Conservation (phyloP, 64 coral and sea anemone genomes). For the Anthopleura sola region DNA sequence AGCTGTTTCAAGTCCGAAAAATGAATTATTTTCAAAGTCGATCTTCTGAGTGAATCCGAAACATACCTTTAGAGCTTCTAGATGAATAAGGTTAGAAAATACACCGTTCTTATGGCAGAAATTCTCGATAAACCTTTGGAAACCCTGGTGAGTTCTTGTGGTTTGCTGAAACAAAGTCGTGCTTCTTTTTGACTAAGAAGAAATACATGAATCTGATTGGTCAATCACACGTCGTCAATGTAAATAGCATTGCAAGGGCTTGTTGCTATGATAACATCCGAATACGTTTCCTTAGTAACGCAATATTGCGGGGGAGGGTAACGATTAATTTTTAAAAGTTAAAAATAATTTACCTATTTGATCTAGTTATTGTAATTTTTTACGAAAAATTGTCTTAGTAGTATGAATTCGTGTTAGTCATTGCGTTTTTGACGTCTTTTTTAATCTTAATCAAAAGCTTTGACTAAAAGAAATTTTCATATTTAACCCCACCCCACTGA, state of each 20-base stretch:
- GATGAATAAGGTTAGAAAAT: background rate
- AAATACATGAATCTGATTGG: slow-evolving; percentile 11
- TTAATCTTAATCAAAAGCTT: background rate
- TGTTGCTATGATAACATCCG: slow-evolving; percentile 37
- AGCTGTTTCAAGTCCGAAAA: background rate
- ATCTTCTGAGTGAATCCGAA: background rate
- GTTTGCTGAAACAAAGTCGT: background rate
- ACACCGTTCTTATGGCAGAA: background rate
- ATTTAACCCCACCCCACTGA: background rate
- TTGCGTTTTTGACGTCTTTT: background rate
- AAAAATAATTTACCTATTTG: background rate
- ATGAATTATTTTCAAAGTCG: background rate
- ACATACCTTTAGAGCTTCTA: background rate
- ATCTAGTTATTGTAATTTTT: background rate
- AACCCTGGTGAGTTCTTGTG: background rate
- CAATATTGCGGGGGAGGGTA: background rate
- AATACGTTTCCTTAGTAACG: slow-evolving; percentile 35
- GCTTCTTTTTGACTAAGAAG: background rate
- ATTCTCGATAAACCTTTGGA: background rate
- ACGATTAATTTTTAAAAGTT: background rate
- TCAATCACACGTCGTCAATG: slow-evolving; percentile 4
- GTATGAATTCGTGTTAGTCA: background rate
- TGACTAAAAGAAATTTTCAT: background rate
- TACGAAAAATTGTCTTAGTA: too few relatives aligned
- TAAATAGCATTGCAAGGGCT: slow-evolving; percentile 25